phyloP scores from a whole-genome alignment of 2,113 vertebrate species.

The Calyptomena viridis region DNA sequence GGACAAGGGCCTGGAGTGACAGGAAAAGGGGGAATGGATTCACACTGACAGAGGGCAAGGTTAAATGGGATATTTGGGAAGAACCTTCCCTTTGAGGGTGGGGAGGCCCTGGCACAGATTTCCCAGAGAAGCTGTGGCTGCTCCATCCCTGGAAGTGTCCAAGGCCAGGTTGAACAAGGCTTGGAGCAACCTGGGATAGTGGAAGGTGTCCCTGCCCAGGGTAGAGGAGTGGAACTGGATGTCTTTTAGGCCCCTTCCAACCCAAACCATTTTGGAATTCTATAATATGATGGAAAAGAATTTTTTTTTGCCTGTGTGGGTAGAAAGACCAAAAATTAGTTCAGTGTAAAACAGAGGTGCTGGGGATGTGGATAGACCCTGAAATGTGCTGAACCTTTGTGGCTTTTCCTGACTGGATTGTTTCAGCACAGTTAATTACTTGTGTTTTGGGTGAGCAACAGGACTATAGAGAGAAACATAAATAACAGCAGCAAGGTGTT shows the following conservation, averaged over 20 bases:
- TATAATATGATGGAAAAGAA: background rate
- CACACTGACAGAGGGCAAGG: background rate
- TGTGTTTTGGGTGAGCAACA: background rate
- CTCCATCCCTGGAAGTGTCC: background rate
- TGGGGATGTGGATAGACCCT: background rate
- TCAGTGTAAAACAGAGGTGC: background rate
- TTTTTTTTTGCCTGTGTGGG: background rate
- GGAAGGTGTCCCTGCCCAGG: background rate
- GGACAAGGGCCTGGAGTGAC: background rate
- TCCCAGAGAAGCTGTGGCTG: background rate
- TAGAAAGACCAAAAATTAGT: background rate
- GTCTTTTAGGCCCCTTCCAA: background rate
- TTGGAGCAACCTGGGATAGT: accelerated
- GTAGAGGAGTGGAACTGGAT: background rate
- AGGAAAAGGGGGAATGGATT: background rate
- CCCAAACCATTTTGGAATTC: background rate
- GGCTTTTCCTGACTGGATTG: background rate
- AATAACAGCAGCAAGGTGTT: background rate
- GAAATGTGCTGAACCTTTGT: background rate
- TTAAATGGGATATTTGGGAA: background rate
- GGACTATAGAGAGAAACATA: background rate
- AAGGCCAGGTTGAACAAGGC: background rate
- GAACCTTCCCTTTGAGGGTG: background rate
- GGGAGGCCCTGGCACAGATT: background rate
- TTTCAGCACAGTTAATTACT: background rate